These are phyloP conservation scores for Cygnus atratus DNA, from an alignment of 2,113 vertebrate genomes.

Conservation along the genomic window DNA sequence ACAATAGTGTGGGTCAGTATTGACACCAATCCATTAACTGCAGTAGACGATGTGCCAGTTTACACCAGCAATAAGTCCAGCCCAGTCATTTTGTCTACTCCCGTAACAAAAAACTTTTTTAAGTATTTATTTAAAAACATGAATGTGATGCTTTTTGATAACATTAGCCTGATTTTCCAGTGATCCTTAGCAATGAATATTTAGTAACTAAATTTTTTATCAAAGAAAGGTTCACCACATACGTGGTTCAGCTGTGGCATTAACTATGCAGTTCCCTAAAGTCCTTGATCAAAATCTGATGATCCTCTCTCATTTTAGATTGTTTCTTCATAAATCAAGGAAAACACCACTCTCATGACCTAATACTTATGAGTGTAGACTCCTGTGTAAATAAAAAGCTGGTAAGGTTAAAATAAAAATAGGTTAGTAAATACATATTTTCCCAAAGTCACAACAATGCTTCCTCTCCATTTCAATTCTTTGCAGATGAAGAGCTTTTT, in stretches of 20 bases:
- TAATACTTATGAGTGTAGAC: not conserved
- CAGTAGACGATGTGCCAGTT: not conserved
- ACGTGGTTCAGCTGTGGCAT: not conserved
- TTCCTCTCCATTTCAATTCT: not conserved
- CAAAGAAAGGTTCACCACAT: not conserved
- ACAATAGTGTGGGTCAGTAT: not conserved
- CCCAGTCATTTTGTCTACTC: not conserved
- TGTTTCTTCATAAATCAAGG: not conserved
- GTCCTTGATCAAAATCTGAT: not conserved
- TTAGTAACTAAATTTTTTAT: not conserved
- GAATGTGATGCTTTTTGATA: not conserved
- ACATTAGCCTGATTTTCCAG: not conserved
- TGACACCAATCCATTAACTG: not conserved
- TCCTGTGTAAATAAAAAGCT: constrained; percentile 5
- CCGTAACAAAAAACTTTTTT: not conserved
- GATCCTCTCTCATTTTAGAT: not conserved
- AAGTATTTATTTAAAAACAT: not conserved
- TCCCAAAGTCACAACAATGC: not conserved
- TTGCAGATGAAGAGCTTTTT: constrained; percentile 94
- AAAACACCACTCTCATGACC: not conserved
- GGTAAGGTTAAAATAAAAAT: not conserved
- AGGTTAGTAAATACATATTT: not conserved
- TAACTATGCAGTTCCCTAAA: not conserved
- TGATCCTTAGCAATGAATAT: not conserved
- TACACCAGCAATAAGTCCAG: constrained; percentile 1